Evolutionary conservation across 1,140 invertebrate species (phyloP).

Genomic region (Trinorchestia longiramus): DNA sequence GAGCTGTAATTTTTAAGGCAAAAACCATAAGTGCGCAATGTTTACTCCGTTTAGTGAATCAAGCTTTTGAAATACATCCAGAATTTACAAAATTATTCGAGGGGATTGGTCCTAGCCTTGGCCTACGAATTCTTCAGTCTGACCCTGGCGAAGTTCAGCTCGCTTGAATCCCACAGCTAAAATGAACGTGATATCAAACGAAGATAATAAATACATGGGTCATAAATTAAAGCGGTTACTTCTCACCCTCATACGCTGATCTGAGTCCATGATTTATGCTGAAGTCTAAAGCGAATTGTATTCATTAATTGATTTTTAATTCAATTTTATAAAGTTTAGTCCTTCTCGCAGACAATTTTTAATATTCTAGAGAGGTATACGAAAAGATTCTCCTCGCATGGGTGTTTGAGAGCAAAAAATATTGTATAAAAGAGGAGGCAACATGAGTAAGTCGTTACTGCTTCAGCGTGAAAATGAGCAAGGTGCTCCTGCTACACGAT

Average conservation of each 20-base stretch:
- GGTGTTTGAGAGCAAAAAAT: not conserved
- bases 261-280: not conserved
- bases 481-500: conserved; percentile 12
- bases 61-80: not conserved
- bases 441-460: not conserved
- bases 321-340: not conserved
- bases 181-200: not conserved
- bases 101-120: not conserved
- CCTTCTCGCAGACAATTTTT: not conserved
- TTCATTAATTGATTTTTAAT: not conserved
- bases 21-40: not conserved
- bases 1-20: not conserved
- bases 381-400: not conserved
- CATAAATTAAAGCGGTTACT: not conserved
- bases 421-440: not conserved
- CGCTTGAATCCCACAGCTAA: not conserved
- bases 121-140: not conserved
- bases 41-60: not conserved
- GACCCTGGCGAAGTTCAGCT: not conserved
- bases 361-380: not conserved
- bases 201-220: not conserved
- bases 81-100: not conserved
- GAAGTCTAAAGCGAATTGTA: not conserved
- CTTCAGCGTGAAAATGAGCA: not conserved
- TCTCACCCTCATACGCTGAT: not conserved